Base-by-base conservation (phyloP, 2,888 invertebrate species). In the Maniola hyperantus region DNA sequence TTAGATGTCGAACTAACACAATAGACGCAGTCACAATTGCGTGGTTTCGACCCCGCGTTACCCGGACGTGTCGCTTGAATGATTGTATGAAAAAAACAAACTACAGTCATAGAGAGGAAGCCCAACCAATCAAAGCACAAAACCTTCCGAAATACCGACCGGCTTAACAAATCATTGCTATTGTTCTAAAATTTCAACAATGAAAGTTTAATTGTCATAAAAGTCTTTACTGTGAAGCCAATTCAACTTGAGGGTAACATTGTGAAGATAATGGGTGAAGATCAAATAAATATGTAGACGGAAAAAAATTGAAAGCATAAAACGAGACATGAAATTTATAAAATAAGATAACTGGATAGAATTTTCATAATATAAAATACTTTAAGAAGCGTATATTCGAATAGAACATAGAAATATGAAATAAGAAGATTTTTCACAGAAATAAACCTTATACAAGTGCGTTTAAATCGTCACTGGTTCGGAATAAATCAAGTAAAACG, bases 1-100 rank as follows among this genome's bases (percentile, higher is more conserved):
- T 50, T 51, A 20, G 26, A 57, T 50, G 33, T 57, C 55, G 53
- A 48, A 34, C 10, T 5, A 66, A 54, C 20, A 66, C 57, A 62
- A 62, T 66, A 44, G 55, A 48, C 15, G 26, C 20, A n/a, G 39
- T 34, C 53, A 34, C 48, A 64, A n/a, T n/a, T n/a, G 60, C 65
- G 66, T 59, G 65, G 67, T 61, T 53, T 48, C 69, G 70, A 69
- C 70, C 69, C 72, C 70, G 66, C 57, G 64, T 72, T 70, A 81
- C 79, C 80, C 83, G 81, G 82, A 82, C 76, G 77, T 80, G 74
- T 73, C 75, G 79, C 73, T 76, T 72, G 78, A 79, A 71, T 74
- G 79, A 79, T 72, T 74, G 79, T 75, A 71, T 79, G 73, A 79
- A 79, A 80, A 83, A 83, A 81, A 74, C 76, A 46, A 64, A 63